Conservation (phyloP, 1,140 invertebrate species). For the Trichonephila clavipes region DNA sequence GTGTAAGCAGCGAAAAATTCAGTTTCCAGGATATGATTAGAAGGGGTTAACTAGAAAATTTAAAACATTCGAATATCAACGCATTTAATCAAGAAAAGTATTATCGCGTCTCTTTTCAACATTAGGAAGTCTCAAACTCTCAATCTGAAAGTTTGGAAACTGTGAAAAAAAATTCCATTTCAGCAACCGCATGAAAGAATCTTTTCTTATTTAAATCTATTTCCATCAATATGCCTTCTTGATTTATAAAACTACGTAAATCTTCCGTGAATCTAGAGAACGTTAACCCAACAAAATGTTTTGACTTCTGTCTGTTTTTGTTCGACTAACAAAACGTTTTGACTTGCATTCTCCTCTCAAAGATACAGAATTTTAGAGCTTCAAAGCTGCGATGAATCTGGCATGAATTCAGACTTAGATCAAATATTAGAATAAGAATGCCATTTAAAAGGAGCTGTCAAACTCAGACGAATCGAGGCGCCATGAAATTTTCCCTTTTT, state of each 20-base stretch:
- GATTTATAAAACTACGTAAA: not conserved
- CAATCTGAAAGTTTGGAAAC: too few species aligned
- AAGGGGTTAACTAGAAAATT: too few species aligned
- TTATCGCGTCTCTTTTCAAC: too few species aligned
- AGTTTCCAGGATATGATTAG: too few species aligned
- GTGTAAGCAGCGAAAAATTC: too few species aligned
- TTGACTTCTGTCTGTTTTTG: slow-evolving; percentile 14
- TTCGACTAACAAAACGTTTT: not conserved
- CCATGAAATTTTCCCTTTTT: not conserved
- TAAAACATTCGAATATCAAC: too few species aligned
- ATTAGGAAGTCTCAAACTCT: too few species aligned
- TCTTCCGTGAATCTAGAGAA: not conserved
- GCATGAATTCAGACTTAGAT: slow-evolving; percentile 25
- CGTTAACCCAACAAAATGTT: not conserved
- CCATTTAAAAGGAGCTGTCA: slow-evolving; percentile 63
- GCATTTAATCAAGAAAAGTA: too few species aligned
- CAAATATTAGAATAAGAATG: slow-evolving; percentile 63
- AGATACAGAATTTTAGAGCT: not conserved
- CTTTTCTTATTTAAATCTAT: too few species aligned
- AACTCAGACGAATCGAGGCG: slow-evolving; percentile 53
- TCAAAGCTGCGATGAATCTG: slow-evolving; percentile 26
- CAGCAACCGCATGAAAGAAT: too few species aligned
- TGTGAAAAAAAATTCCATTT: too few species aligned
- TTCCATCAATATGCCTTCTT: not conserved
- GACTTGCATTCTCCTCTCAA: not conserved